phyloP scores from a whole-genome alignment of 2,888 invertebrate genomes.

The Nowickia ferox region DNA sequence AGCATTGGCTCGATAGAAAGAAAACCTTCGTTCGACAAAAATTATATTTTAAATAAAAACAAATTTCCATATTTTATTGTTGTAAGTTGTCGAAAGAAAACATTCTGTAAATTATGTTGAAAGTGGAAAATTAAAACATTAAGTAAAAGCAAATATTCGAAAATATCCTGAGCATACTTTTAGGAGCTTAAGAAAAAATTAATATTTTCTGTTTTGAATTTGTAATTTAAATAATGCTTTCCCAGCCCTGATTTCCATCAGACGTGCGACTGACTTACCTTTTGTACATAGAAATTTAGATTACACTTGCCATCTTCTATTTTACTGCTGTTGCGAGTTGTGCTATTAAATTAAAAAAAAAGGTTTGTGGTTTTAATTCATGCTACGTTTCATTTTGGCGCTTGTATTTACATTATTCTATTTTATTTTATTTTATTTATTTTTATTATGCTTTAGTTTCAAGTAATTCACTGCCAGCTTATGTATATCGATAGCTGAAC shows the following conservation, averaged over 20 bases:
- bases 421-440: slow-evolving; percentile 36
- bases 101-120: too few species aligned
- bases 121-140: too few species aligned
- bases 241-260: slow-evolving; percentile 6
- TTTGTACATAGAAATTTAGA: slow-evolving; percentile 18
- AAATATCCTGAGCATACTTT: too few species aligned
- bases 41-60: too few species aligned
- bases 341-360: slow-evolving; percentile 53
- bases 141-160: too few species aligned
- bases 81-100: too few species aligned
- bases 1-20: too few species aligned
- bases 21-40: too few species aligned
- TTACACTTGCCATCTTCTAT: slow-evolving; percentile 17
- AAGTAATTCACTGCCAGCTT: slow-evolving; percentile 50
- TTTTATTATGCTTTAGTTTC: slow-evolving; percentile 32
- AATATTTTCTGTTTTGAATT: background rate
- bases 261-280: background rate
- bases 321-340: slow-evolving; percentile 15
- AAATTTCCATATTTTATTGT: too few species aligned
- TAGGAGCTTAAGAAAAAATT: too few species aligned
- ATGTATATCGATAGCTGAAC: background rate
- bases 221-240: background rate
- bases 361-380: slow-evolving; percentile 61
- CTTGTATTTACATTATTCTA: slow-evolving; percentile 1
- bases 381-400: slow-evolving; percentile 51